Evolutionary conservation across 1,140 invertebrate genomes (phyloP).

Genomic region (Elysia chlorotica): DNA sequence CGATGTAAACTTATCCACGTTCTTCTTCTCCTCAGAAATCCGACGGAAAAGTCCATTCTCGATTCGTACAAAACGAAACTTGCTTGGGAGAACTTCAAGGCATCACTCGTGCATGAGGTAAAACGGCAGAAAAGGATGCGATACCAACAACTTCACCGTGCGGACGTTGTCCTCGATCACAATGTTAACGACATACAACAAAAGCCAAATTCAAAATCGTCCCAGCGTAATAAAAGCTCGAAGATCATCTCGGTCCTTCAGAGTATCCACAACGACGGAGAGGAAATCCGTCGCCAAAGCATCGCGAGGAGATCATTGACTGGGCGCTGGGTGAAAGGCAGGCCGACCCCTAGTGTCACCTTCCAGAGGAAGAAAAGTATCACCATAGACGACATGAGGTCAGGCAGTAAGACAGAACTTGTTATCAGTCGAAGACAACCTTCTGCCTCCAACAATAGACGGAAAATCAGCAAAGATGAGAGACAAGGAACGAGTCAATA

Average conservation of each 20-base stretch:
- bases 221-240: neutral
- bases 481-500: too few species aligned
- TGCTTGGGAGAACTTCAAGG: constrained; percentile 35
- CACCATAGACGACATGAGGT: neutral
- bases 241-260: neutral
- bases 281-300: neutral
- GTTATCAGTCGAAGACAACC: neutral
- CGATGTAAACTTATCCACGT: neutral
- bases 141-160: neutral
- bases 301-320: neutral
- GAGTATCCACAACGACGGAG: neutral
- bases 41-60: constrained; percentile 27
- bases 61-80: constrained; percentile 32
- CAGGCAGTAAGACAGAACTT: neutral
- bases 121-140: neutral
- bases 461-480: too few species aligned
- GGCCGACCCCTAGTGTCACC: neutral
- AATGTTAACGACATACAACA: neutral
- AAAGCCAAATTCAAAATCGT: neutral
- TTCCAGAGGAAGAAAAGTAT: neutral
- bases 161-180: neutral
- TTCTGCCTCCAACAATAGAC: too few species aligned
- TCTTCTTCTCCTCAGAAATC: constrained; percentile 23
- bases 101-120: constrained; percentile 21
- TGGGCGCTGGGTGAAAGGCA: neutral